Conservation (phyloP, 2,888 invertebrate species). For the Eupithecia inturbata region DNA sequence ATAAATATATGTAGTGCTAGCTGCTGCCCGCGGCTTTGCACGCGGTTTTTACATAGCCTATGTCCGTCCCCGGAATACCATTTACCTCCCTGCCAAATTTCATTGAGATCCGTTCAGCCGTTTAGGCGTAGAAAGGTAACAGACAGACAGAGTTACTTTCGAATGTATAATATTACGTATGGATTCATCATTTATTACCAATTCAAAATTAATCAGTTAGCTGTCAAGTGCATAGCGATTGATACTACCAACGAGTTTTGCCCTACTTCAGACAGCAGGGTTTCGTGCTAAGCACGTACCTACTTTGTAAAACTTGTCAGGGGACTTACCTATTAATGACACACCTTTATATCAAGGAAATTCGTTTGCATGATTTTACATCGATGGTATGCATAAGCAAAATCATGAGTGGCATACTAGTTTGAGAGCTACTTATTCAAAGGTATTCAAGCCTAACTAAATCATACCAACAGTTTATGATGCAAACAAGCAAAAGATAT, state of each 20-base stretch:
- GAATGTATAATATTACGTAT: too few relatives aligned
- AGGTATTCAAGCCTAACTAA: conserved; percentile 24
- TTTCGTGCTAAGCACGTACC: neutral
- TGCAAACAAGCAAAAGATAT: conserved; percentile 53
- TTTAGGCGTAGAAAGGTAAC: too few relatives aligned
- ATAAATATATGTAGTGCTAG: neutral
- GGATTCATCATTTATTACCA: neutral
- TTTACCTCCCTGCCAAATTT: too few relatives aligned
- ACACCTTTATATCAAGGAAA: neutral
- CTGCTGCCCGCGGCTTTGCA: too few relatives aligned
- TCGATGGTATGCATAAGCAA: neutral
- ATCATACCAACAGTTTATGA: neutral
- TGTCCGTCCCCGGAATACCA: too few relatives aligned
- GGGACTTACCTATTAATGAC: neutral
- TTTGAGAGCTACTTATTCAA: neutral
- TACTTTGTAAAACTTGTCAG: neutral
- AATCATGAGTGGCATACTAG: neutral
- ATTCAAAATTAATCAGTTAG: neutral
- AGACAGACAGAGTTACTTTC: too few relatives aligned
- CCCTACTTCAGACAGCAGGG: neutral
- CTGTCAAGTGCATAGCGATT: neutral
- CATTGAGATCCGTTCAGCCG: too few relatives aligned
- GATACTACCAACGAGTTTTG: neutral
- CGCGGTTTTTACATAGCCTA: too few relatives aligned
- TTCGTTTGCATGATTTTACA: too few relatives aligned